phyloP scores from a whole-genome alignment of 2,888 invertebrate species.

The Amphipoea oculea region DNA sequence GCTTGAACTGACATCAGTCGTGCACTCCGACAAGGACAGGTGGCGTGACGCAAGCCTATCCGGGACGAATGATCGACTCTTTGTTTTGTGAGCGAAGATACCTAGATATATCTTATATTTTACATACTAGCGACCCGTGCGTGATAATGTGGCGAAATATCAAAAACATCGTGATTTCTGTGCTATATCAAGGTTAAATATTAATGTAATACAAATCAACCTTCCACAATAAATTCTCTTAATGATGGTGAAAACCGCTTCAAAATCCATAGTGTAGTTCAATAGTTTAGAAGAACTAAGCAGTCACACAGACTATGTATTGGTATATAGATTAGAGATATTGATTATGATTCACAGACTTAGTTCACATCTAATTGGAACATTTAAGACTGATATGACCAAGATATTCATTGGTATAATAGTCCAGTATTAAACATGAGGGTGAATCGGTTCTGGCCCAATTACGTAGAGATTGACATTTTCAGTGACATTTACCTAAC shows the following conservation, averaged over 20 bases:
- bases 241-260: background rate
- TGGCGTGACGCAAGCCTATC: conserved; percentile 53
- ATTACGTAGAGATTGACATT: background rate
- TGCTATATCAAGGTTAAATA: background rate
- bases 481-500: conserved; percentile 6
- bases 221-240: background rate
- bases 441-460: background rate
- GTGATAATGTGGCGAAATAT: background rate
- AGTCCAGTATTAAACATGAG: conserved; percentile 12
- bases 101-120: conserved; percentile 38
- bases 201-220: background rate
- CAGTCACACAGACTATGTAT: background rate
- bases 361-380: conserved; percentile 24
- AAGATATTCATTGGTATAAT: conserved; percentile 20
- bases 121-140: background rate
- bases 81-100: conserved; percentile 60
- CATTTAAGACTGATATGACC: conserved; percentile 7
- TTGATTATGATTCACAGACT: background rate
- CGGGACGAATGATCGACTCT: conserved; percentile 59
- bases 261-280: background rate
- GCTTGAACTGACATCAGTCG: conserved; percentile 51
- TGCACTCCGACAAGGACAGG: conserved; percentile 59
- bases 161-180: background rate
- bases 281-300: background rate
- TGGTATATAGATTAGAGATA: background rate